phyloP scores from a whole-genome alignment of 2,113 vertebrate genomes.

The Sphyrna mokarran region DNA sequence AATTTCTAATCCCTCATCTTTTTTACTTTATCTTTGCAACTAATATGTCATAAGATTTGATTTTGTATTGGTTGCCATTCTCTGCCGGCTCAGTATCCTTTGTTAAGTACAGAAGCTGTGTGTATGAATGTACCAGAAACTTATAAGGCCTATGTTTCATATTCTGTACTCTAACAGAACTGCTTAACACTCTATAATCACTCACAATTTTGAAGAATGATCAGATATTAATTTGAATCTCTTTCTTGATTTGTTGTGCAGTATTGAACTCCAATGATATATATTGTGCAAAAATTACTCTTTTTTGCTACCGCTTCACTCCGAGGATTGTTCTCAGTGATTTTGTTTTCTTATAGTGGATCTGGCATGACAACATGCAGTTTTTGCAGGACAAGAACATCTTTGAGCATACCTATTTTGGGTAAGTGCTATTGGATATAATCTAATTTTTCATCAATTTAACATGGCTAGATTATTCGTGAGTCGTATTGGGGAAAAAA shows the following conservation, averaged over 20 bases:
- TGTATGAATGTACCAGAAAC: background rate
- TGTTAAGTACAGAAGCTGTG: background rate
- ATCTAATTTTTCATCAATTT: background rate
- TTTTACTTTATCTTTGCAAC: background rate
- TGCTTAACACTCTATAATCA: background rate
- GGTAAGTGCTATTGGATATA: constrained; percentile 61
- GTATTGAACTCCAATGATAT: background rate
- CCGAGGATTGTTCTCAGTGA: background rate
- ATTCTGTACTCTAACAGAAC: background rate
- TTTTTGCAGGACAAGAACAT: constrained; percentile 99
- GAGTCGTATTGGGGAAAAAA: background rate
- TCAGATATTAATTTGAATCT: background rate
- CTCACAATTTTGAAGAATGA: background rate
- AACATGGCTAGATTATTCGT: background rate
- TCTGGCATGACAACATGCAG: constrained; percentile 99
- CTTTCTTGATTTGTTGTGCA: background rate
- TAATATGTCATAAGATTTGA: background rate
- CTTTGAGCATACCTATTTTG: constrained; percentile 98
- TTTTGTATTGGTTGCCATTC: background rate
- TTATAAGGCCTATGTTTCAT: background rate
- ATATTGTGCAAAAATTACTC: background rate
- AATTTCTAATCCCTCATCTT: background rate
- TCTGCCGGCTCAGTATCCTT: background rate
- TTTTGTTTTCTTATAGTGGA: constrained; percentile 74
- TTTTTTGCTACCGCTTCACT: background rate